Evolutionary conservation across 2,113 vertebrate genomes (phyloP), one percentile per base, ranked within the genome.

Genomic region (Sylvilagus bachmani): DNA sequence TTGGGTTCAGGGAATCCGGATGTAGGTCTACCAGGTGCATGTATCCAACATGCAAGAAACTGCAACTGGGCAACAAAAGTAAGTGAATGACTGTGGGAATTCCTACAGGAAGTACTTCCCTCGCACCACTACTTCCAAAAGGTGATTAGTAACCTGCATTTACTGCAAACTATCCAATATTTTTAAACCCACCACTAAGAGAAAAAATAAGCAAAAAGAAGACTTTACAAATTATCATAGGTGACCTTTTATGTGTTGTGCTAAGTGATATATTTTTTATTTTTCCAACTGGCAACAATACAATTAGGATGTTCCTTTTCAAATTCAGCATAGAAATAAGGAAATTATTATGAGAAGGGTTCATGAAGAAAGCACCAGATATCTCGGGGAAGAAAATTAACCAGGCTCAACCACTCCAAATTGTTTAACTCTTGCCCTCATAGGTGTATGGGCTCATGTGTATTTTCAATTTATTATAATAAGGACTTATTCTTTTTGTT

Each of bases 101-200:
- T 0, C 14, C 58, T 21, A 27, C 2, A 87, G 53, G 87, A 67
- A 64, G 33, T 66, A 21, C 3, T 71, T 92, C 31, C 51, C 84
- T 66, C 24, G 22, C 31, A 77, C 7, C 10, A 31, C 86, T 0
- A 31, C 44, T 83, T 87, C 93, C 84, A 36, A 86, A 94, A 86
- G 29, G 3, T 74, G 91, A 67, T 29, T n/a, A 69, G 90, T 62
- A 88, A n/a, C 6, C 84, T 79, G 62, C 81, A 83, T 38, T 67
- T 87, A 36, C 27, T 80, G 27, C 70, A 87, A 89, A 36, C 36
- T 22, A 44, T 8, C 38, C 64, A 85, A 62, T 33, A 80, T 27
- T 38, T 94, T 88, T n/a, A 89, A 78, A 92, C 22, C 36, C 74
- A 79, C 51, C 21, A 33, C 31, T 78, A 86, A 89, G 21, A n/a